Evolutionary conservation across 2,888 invertebrate genomes (phyloP).

Genomic region (Coecobrya sp.): DNA sequence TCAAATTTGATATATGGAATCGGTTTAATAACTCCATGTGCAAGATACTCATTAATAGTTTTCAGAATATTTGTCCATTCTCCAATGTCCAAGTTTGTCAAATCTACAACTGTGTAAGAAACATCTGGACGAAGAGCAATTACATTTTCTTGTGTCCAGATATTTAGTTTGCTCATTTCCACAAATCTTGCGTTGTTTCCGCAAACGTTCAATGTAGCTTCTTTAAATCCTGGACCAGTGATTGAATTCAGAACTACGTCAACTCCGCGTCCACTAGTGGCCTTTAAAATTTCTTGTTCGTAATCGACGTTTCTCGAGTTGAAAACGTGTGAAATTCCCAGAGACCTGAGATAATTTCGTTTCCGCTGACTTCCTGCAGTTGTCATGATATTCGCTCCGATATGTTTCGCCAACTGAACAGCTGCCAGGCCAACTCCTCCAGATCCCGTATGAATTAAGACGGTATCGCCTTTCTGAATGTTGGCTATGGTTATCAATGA

Average conservation of each 20-base stretch:
- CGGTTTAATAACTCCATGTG: not conserved
- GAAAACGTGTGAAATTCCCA: conserved; percentile 76
- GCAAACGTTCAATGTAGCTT: conserved; percentile 58
- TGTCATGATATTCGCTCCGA: conserved; percentile 71
- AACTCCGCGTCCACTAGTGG: conserved; percentile 62
- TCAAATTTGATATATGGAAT: conserved; percentile 55
- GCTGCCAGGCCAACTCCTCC: conserved; percentile 77
- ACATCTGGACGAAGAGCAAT: conserved; percentile 66
- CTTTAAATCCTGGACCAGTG: conserved; percentile 74
- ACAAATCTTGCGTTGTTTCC: conserved; percentile 57
- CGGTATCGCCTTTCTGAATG: conserved; percentile 60
- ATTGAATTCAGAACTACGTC: conserved; percentile 73
- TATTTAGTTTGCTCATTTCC: conserved; percentile 75
- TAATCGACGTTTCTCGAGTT: conserved; percentile 56
- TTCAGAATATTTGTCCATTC: not conserved
- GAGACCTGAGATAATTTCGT: conserved; percentile 59
- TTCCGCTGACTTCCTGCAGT: conserved; percentile 73
- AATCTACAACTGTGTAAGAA: no score
- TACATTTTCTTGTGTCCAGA: conserved; percentile 65
- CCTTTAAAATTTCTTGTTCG: conserved; percentile 56
- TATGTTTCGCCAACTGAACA: conserved; percentile 67
- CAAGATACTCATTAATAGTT: not conserved
- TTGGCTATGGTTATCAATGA: conserved; percentile 65
- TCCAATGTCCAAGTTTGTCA: conserved; percentile 14
- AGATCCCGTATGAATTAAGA: conserved; percentile 74